phyloP scores from a whole-genome alignment of 2,113 vertebrate genomes.

The Dicrurus megarhynchus region DNA sequence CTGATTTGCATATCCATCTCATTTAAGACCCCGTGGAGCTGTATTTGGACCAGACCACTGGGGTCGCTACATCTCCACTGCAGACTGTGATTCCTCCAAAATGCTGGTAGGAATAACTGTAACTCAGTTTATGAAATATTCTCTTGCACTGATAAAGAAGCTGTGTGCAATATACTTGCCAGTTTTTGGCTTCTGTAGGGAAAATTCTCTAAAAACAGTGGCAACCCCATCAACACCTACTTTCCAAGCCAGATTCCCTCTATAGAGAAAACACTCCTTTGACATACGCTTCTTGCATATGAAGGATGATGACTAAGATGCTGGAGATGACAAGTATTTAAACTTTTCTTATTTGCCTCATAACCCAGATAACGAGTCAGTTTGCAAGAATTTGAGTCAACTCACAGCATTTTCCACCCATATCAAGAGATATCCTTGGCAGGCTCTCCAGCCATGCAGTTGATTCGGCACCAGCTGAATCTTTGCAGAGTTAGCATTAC shows the following conservation, averaged over 20 bases:
- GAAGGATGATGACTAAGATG: background rate
- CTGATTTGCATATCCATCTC: background rate
- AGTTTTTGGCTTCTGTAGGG: background rate
- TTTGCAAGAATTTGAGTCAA: background rate
- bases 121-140: background rate
- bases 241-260: background rate
- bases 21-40: background rate
- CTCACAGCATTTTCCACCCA: background rate
- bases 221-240: background rate
- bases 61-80: background rate
- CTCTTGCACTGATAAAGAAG: background rate
- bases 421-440: background rate
- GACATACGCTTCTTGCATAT: background rate
- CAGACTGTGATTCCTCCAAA: background rate
- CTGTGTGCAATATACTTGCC: background rate
- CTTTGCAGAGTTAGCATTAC: background rate
- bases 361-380: background rate
- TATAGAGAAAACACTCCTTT: background rate
- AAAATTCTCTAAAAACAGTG: background rate
- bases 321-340: background rate
- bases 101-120: background rate
- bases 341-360: background rate
- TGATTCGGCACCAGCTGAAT: background rate
- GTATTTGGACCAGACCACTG: background rate
- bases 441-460: background rate